Conservation (phyloP, 30 jellyfish, hydroid and myxozoan species). For the Turritopsis rubra region DNA sequence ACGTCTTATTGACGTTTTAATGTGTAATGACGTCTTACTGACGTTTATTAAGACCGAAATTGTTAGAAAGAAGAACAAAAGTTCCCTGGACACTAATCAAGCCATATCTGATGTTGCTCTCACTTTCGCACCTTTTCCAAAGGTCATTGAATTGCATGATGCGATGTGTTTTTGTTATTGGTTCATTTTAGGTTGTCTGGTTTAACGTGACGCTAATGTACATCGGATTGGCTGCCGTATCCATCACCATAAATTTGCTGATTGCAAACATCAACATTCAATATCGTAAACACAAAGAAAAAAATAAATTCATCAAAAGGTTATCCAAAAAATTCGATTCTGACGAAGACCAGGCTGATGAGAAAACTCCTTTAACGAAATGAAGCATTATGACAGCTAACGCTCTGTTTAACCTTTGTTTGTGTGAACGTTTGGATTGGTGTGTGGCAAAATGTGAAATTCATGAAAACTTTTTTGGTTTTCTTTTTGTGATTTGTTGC, state of each 20-base stretch:
- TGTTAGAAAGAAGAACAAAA: too few species aligned
- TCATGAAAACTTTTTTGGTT: too few species aligned
- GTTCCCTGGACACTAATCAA: too few species aligned
- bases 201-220: conserved; percentile 77
- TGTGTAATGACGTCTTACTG: not conserved
- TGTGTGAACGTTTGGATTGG: too few species aligned
- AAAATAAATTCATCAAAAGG: conserved; percentile 58
- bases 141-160: not conserved
- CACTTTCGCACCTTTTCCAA: not conserved
- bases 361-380: conserved; percentile 68
- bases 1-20: not conserved
- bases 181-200: conserved; percentile 79
- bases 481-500: too few species aligned
- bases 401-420: too few species aligned
- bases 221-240: conserved; percentile 89
- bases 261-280: conserved; percentile 80
- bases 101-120: not conserved
- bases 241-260: conserved; percentile 71
- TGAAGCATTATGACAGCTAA: not conserved
- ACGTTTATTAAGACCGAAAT: too few species aligned
- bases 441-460: too few species aligned
- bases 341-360: conserved; percentile 42
- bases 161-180: too few species aligned
- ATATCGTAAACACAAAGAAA: conserved; percentile 63
- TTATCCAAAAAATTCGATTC: conserved; percentile 66